A percentile compares a stretch with the other conserved stretches of the same genome.
Conservation (phyloP, 2,797 vertebrate genomes). For the Scleropages formosus region DNA sequence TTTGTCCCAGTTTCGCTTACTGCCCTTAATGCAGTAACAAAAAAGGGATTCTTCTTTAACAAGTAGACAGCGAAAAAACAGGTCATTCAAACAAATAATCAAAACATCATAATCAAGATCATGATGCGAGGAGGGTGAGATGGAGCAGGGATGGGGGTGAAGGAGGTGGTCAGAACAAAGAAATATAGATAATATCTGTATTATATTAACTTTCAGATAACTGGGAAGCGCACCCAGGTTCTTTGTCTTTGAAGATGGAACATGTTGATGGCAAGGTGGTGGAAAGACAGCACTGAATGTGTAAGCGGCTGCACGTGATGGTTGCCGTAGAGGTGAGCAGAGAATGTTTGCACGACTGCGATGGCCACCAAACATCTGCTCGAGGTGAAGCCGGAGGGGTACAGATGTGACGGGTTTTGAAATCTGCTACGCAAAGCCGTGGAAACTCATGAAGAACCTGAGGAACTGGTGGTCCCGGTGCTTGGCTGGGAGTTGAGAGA, state of each 20-base stretch:
- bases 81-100: conserved; percentile 22
- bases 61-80: conserved; percentile 1
- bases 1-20: conserved; percentile 47
- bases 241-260: background rate
- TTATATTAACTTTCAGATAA: background rate
- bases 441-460: conserved; percentile 37
- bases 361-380: conserved; percentile 18
- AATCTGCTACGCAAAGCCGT: conserved; percentile 31
- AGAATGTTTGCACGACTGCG: background rate
- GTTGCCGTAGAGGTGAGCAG: background rate
- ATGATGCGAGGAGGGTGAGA: conserved; percentile 35
- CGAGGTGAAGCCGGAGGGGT: background rate
- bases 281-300: background rate
- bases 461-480: background rate
- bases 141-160: conserved; percentile 34
- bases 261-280: background rate
- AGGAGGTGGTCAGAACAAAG: conserved; percentile 14
- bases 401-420: background rate
- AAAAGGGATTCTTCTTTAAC: conserved; percentile 20
- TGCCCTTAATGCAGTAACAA: conserved; percentile 48
- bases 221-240: background rate
- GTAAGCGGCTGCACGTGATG: background rate
- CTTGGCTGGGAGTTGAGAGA: background rate
- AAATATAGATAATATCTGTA: background rate
- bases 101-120: conserved; percentile 47